These are phyloP conservation scores for Omphaloscelis lunosa DNA, from an alignment of 2,888 invertebrate species.

Conservation along the genomic window DNA sequence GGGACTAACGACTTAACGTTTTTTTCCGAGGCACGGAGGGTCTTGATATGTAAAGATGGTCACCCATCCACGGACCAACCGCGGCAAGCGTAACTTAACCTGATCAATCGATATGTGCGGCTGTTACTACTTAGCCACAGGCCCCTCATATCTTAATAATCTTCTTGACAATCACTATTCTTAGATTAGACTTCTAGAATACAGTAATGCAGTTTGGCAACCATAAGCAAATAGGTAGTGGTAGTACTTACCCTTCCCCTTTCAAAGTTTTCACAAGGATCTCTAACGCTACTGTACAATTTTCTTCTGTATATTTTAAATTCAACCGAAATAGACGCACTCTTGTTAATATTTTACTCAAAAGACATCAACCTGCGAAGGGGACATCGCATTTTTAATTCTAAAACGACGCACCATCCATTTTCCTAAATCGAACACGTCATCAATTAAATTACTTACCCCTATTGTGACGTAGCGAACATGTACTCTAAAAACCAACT, in stretches of 20 bases:
- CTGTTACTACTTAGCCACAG: too few species aligned
- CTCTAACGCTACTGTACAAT: background rate
- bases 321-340: conserved; percentile 19
- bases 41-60: too few species aligned
- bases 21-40: too few species aligned
- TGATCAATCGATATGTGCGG: too few species aligned
- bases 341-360: conserved; percentile 20
- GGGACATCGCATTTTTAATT: conserved; percentile 73
- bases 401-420: conserved; percentile 77
- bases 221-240: background rate
- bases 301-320: background rate
- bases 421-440: conserved; percentile 88
- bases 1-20: too few species aligned
- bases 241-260: background rate
- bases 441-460: conserved; percentile 89
- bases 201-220: background rate
- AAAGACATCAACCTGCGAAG: conserved; percentile 40
- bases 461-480: conserved; percentile 80
- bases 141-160: too few species aligned
- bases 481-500: conserved; percentile 43
- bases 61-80: too few species aligned
- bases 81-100: too few species aligned
- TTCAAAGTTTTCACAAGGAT: background rate
- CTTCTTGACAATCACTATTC: background rate
- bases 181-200: background rate